Evolutionary conservation across 2,888 invertebrate genomes (phyloP), one percentile per base, ranked within the genome.

Genomic region (Hypena proboscidalis): DNA sequence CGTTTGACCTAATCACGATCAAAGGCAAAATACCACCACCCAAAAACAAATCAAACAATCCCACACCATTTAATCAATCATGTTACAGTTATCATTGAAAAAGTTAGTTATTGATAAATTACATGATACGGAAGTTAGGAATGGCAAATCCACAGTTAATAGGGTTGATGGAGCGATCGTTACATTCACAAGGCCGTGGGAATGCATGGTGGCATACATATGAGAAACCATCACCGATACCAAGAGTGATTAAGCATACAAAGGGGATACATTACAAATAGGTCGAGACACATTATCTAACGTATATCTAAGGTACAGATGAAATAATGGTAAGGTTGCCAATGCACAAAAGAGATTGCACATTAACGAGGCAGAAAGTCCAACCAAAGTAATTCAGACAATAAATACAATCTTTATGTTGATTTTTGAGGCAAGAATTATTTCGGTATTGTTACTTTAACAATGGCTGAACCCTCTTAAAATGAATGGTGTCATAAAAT

Each of bases 181-280:
- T 64, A 78, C 81, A 78, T 79, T 78, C 68, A 82, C 69, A 74
- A 73, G 67, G 54, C 65, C 64, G 68, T 50, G 52, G 67, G 54
- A 73, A 80, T 73, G 74, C 70, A 77, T 77, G 80, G 85, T 84
- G 84, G 84, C 64, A 77, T 71, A 80, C 71, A 67, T 56, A 74
- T 70, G 76, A 23, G 11, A 82, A 74, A 82, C 90, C 90, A 81
- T 90, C 85, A 90, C 90, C 90, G 88, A 83, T 79, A 89, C 89
- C 90, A 90, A 90, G 88, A 88, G 85, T 89, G 90, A 87, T 86
- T 89, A 90, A 90, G 90, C 90, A 90, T 77, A 78, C 71, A 76
- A 78, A 83, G 78, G 70, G 76, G 66, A 79, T 76, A 84, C 71
- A 80, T 87, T 85, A 88, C 79, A 79, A 75, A 80, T 67, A 65